phyloP scores from a whole-genome alignment of 2,113 vertebrate genomes.

The Elachura formosa region DNA sequence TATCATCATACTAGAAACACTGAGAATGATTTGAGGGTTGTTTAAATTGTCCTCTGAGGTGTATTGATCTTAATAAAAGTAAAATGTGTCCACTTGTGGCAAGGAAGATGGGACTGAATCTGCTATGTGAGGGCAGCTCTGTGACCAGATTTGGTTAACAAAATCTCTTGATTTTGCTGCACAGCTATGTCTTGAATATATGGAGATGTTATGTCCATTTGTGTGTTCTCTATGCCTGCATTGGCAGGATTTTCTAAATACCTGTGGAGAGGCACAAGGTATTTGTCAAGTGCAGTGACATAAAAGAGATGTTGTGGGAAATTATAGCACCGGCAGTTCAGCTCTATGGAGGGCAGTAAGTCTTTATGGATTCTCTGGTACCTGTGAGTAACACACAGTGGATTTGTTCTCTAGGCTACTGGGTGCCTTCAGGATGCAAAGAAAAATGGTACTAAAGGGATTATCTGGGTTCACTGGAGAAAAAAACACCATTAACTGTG shows the following conservation, averaged over 20 bases:
- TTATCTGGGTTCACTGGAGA: background rate
- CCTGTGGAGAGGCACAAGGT: constrained; percentile 19
- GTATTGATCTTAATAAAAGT: background rate
- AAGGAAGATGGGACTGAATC: background rate
- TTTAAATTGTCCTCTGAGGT: background rate
- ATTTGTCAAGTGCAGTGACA: constrained; percentile 27
- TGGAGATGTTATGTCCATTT: background rate
- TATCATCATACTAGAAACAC: background rate
- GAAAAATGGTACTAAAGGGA: background rate
- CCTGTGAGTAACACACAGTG: background rate
- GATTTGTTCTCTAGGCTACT: constrained; percentile 15
- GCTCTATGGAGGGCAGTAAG: constrained; percentile 9
- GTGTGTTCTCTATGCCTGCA: background rate
- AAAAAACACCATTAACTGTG: background rate
- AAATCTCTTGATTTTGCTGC: background rate
- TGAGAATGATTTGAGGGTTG: background rate
- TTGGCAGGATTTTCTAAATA: constrained; percentile 12
- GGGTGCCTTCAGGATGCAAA: background rate
- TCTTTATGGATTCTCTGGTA: constrained; percentile 12
- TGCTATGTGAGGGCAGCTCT: background rate
- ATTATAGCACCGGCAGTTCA: constrained; percentile 12
- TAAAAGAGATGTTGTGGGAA: constrained; percentile 26
- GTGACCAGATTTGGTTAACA: background rate
- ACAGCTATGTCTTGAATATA: background rate
- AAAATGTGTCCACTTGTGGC: background rate